phyloP scores from a whole-genome alignment of 2,888 invertebrate genomes.

The Lagria hirta region DNA sequence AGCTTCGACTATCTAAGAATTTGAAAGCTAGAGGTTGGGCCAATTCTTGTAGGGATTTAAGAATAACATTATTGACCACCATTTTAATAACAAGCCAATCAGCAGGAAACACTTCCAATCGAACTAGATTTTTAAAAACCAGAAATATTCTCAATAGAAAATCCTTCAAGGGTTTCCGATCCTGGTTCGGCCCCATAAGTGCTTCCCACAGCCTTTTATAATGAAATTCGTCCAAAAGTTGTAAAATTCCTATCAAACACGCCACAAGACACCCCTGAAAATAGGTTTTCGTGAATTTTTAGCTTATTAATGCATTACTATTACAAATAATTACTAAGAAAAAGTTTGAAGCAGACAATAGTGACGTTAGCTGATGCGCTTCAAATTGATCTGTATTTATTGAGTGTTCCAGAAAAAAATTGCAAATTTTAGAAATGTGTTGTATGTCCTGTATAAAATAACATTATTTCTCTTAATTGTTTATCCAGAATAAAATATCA shows the following conservation, averaged over 20 bases:
- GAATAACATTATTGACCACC: constrained; percentile 81
- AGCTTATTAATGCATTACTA: no score
- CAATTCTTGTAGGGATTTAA: constrained; percentile 83
- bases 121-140: constrained; percentile 77
- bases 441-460: no score
- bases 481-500: no score
- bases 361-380: no score
- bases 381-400: no score
- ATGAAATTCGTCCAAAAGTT: constrained; percentile 83
- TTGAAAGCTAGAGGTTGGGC: constrained; percentile 84
- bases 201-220: constrained; percentile 87
- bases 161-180: constrained; percentile 80
- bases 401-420: no score
- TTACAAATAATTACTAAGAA: no score
- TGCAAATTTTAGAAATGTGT: no score
- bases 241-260: constrained; percentile 81
- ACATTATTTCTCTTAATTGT: no score
- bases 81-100: constrained; percentile 92
- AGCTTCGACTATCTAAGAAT: constrained; percentile 71
- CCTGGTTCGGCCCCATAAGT: constrained; percentile 66
- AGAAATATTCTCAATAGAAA: constrained; percentile 81
- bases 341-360: no score
- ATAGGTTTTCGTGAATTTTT: no score
- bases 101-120: constrained; percentile 77
- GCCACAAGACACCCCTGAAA: constrained; percentile 81